These are phyloP conservation scores for Gopherus evgoodei DNA, from an alignment of 2,113 vertebrate species.

Conservation along the genomic window DNA sequence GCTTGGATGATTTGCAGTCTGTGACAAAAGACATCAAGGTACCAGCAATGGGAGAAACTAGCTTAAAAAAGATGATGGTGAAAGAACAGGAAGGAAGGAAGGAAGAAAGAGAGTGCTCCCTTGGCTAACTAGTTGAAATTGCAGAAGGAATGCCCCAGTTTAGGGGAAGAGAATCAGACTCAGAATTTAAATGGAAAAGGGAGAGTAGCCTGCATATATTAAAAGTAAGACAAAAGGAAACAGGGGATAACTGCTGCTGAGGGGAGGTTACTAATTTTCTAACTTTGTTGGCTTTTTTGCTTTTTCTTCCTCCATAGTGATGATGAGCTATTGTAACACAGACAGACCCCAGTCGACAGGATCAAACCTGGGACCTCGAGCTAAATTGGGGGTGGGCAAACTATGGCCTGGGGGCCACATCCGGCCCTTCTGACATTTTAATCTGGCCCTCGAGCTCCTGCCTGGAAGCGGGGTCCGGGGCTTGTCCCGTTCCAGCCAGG, in stretches of 20 bases:
- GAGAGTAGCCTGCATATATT: background rate
- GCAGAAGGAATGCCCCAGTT: background rate
- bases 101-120: background rate
- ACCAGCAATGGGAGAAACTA: background rate
- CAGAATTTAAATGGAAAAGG: conserved; percentile 38
- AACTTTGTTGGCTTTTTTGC: background rate
- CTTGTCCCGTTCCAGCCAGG: too few relatives aligned
- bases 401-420: too few relatives aligned
- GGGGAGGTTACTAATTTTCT: background rate
- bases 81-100: background rate
- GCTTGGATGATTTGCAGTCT: background rate
- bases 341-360: too few relatives aligned
- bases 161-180: conserved; percentile 15
- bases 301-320: background rate
- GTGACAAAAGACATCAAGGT: background rate
- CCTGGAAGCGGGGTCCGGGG: too few relatives aligned
- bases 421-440: too few relatives aligned
- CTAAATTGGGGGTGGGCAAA: too few relatives aligned
- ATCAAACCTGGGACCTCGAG: too few relatives aligned
- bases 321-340: background rate
- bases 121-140: background rate
- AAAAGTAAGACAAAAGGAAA: conserved; percentile 23
- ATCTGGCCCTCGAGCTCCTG: too few relatives aligned
- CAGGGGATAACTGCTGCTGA: background rate
- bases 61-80: background rate